Percentiles rank a stretch among this genome's conserved stretches.
phyloP scores from a whole-genome alignment of 2,113 vertebrate genomes.

The Odocoileus virginianus region DNA sequence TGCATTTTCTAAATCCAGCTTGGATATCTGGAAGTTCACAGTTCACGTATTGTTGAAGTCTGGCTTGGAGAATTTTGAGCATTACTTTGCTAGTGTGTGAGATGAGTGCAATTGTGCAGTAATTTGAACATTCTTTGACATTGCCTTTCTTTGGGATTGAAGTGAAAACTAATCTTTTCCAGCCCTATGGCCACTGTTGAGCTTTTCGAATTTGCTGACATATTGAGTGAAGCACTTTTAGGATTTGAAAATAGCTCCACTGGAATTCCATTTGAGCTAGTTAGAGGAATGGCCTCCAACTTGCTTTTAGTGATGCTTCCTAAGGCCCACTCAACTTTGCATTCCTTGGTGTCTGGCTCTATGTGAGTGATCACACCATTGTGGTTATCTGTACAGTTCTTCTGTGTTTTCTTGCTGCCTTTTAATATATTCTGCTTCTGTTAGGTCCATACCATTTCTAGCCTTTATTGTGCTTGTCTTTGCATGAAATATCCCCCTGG shows the following conservation, averaged over 20 bases:
- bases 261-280: not conserved
- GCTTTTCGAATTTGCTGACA: not conserved
- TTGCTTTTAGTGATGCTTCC: not conserved
- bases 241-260: not conserved
- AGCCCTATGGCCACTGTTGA: not conserved
- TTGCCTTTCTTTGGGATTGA: not conserved
- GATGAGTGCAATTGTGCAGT: not conserved
- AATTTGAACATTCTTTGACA: not conserved
- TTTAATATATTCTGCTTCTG: not conserved
- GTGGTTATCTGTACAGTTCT: not conserved
- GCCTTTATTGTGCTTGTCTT: not conserved
- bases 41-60: not conserved
- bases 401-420: not conserved
- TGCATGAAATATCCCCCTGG: not conserved
- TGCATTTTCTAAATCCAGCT: not conserved
- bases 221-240: not conserved
- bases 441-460: not conserved
- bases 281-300: not conserved
- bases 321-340: not conserved
- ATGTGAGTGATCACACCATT: not conserved
- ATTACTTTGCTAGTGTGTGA: not conserved
- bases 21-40: not conserved
- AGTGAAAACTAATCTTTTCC: not conserved
- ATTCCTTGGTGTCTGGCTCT: not conserved
- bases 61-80: not conserved